Percentiles rank a stretch among this genome's conserved stretches.
phyloP scores from a whole-genome alignment of 2,888 invertebrate genomes.

The Lepidonotus clava region DNA sequence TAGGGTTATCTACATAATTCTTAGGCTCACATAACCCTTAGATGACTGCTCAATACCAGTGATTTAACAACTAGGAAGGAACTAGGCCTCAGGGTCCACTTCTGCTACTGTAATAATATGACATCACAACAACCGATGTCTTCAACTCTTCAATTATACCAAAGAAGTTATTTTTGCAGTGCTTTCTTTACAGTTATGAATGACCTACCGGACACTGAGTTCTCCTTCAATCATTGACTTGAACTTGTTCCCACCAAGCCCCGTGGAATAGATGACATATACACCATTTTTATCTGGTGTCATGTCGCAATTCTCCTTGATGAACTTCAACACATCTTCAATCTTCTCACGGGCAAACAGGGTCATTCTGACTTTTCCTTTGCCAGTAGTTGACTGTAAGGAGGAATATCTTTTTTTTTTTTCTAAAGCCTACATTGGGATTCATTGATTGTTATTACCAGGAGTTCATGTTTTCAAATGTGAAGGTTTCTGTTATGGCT shows the following conservation, averaged over 20 bases:
- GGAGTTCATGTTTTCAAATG: background rate
- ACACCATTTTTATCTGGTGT: background rate
- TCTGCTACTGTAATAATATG: too few species aligned
- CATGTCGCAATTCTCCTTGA: slow-evolving; percentile 4
- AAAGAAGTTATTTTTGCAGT: background rate
- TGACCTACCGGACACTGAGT: background rate
- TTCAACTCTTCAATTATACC: too few species aligned
- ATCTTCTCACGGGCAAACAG: slow-evolving; percentile 18
- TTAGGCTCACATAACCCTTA: too few species aligned
- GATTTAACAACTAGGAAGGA: too few species aligned
- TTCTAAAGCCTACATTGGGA: background rate
- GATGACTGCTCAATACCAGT: too few species aligned
- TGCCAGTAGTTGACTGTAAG: background rate
- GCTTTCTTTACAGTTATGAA: background rate
- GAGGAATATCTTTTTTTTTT: background rate
- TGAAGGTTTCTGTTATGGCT: background rate
- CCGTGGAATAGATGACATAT: background rate
- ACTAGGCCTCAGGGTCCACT: too few species aligned
- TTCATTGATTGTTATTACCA: background rate
- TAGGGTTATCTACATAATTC: too few species aligned
- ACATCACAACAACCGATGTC: too few species aligned
- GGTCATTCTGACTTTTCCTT: background rate
- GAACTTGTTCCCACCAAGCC: slow-evolving; percentile 15
- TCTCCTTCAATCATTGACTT: slow-evolving; percentile 20
- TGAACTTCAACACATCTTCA: background rate